Conservation (phyloP, 2,797 vertebrate genomes). For the Enteromius argenteus region DNA sequence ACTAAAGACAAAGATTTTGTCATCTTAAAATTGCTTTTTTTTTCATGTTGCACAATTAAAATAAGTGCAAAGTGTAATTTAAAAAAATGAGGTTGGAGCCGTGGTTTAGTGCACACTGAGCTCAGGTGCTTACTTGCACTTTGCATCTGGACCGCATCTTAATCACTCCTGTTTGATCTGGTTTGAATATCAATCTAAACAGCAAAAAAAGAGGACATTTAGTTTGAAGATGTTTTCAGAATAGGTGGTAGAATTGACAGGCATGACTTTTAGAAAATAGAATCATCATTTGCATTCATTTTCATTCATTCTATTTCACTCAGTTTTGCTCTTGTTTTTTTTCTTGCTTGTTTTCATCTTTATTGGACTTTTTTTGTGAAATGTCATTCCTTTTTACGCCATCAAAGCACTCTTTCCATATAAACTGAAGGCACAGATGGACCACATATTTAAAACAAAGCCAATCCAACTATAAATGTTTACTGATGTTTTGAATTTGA, state of each 20-base stretch:
- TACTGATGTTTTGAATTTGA: constrained; percentile 56
- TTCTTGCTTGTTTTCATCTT: not conserved
- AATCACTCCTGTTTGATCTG: not conserved
- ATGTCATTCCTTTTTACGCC: constrained; percentile 39
- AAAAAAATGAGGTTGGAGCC: not conserved
- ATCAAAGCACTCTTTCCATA: constrained; percentile 65
- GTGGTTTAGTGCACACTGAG: not conserved
- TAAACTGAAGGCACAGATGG: constrained; percentile 68
- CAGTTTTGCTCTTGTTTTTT: constrained; percentile 8
- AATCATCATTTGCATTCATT: constrained; percentile 34
- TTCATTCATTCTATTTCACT: not conserved
- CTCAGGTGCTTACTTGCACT: not conserved
- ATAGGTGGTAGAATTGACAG: constrained; percentile 29
- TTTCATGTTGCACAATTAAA: not conserved
- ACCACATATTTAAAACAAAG: constrained; percentile 64
- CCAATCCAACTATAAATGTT: constrained; percentile 66
- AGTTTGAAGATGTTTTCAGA: not conserved
- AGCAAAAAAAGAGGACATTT: not conserved
- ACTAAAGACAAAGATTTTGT: not conserved
- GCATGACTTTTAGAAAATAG: constrained; percentile 11
- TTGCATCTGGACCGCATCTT: not conserved
- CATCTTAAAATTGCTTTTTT: not conserved
- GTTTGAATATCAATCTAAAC: not conserved
- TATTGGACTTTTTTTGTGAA: not conserved
- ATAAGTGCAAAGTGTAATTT: not conserved